Percentiles rank a stretch among this genome's conserved stretches.
phyloP scores from a whole-genome alignment of 2,888 invertebrate species.

The Ephialtes manifestator region DNA sequence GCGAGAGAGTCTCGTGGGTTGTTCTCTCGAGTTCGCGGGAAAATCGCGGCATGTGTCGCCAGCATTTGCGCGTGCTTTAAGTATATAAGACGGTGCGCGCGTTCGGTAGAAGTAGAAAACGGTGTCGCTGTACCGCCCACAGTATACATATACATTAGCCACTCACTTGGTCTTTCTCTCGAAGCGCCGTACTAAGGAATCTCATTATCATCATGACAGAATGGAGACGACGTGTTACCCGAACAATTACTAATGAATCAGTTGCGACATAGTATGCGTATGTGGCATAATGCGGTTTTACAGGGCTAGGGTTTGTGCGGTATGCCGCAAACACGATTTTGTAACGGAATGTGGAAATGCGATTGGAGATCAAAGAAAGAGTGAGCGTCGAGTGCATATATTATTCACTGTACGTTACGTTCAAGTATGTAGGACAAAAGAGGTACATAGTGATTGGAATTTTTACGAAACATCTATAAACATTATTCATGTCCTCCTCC shows the following conservation, averaged over 20 bases:
- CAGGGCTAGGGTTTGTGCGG: background rate
- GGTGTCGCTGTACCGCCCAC: constrained; percentile 63
- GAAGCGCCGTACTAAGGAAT: constrained; percentile 19
- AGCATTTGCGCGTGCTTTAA: background rate
- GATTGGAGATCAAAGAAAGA: constrained; percentile 8
- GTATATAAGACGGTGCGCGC: constrained; percentile 12
- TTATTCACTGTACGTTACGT: background rate
- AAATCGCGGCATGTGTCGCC: constrained; percentile 57
- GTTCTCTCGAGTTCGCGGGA: constrained; percentile 61
- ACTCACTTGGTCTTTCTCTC: background rate
- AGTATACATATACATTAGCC: constrained; percentile 19
- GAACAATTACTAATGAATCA: constrained; percentile 38
- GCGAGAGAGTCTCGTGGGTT: constrained; percentile 13
- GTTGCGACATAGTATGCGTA: constrained; percentile 24
- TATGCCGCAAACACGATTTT: constrained; percentile 9
- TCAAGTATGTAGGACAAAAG: background rate
- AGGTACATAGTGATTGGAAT: background rate
- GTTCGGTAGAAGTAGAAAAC: constrained; percentile 62
- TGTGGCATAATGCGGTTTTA: background rate
- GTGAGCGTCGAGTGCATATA: background rate
- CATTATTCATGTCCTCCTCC: background rate
- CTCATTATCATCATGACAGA: constrained; percentile 49
- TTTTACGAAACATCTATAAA: background rate
- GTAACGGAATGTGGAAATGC: constrained; percentile 20
- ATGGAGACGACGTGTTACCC: constrained; percentile 31